Percentiles rank a stretch among this genome's conserved stretches.
Conservation (phyloP, 2,113 vertebrate species). For the Pampusana beccarii region DNA sequence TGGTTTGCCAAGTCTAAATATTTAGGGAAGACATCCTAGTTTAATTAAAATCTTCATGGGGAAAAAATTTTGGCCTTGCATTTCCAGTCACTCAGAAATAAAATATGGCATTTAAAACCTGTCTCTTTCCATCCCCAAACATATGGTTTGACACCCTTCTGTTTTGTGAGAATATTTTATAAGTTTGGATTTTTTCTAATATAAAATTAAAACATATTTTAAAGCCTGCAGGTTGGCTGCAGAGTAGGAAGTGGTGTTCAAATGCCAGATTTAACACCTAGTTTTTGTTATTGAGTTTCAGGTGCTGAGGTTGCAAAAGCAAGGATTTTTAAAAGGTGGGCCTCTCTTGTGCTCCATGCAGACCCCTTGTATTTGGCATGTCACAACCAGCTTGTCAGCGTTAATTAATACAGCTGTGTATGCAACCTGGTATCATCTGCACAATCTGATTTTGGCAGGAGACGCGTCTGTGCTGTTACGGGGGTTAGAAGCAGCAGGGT, state of each 20-base stretch:
- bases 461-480: accelerated
- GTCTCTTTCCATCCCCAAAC: neutral
- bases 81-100: neutral
- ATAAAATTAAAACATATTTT: neutral
- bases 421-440: too few relatives aligned
- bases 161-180: slow-evolving; percentile 7
- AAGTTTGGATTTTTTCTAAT: slow-evolving; percentile 12
- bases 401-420: neutral
- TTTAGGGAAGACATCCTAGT: neutral
- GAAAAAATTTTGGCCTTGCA: neutral
- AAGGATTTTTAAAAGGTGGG: neutral
- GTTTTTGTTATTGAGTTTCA: slow-evolving; percentile 20
- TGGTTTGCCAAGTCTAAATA: neutral
- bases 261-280: slow-evolving; percentile 26
- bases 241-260: neutral
- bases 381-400: neutral
- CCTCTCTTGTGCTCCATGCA: neutral
- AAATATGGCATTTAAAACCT: neutral
- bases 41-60: neutral
- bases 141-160: slow-evolving; percentile 6
- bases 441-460: neutral
- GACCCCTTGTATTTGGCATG: neutral
- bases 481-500: accelerated
- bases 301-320: slow-evolving; percentile 21
- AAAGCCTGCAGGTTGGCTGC: neutral